A percentile compares a stretch with the other conserved stretches of the same genome.
These are phyloP conservation scores for Himalopsyche kuldschensis DNA, from an alignment of 2,888 invertebrate species.

Conservation along the genomic window DNA sequence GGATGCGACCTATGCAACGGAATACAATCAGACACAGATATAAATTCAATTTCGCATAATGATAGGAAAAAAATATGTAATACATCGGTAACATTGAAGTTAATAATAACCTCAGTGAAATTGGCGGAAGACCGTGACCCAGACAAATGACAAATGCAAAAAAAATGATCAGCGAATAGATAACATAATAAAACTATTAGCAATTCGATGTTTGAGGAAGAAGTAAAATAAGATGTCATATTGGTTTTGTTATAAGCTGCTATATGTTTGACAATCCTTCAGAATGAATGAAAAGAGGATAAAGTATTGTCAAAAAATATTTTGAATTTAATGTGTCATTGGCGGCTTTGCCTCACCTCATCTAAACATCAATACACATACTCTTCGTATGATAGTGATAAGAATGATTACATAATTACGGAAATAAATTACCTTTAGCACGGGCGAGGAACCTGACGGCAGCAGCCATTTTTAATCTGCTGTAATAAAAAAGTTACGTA, in stretches of 20 bases:
- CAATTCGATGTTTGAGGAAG: not conserved
- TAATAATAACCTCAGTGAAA: constrained; percentile 34
- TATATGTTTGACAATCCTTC: not conserved
- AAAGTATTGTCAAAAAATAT: not conserved
- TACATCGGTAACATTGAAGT: constrained; percentile 20
- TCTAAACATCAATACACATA: not conserved
- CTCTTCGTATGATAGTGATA: not conserved
- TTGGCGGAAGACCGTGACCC: constrained; percentile 32
- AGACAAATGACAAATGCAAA: constrained; percentile 24
- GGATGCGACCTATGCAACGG: not conserved
- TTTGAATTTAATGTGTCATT: not conserved
- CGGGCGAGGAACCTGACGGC: constrained; percentile 47
- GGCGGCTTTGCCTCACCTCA: not conserved
- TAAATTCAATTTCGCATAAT: constrained; percentile 17
- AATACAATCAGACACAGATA: not conserved
- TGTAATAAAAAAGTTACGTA: not conserved
- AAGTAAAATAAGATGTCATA: not conserved
- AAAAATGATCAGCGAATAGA: not conserved
- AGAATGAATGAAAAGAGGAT: not conserved
- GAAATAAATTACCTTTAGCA: constrained; percentile 43
- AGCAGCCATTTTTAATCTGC: constrained; percentile 45
- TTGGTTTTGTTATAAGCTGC: not conserved
- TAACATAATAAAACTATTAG: not conserved
- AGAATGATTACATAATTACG: constrained; percentile 6
- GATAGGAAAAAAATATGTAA: not conserved